Percentiles rank a stretch among this genome's conserved stretches.
phyloP scores from a whole-genome alignment of 2,797 vertebrate genomes.

The Muscicapa striata region DNA sequence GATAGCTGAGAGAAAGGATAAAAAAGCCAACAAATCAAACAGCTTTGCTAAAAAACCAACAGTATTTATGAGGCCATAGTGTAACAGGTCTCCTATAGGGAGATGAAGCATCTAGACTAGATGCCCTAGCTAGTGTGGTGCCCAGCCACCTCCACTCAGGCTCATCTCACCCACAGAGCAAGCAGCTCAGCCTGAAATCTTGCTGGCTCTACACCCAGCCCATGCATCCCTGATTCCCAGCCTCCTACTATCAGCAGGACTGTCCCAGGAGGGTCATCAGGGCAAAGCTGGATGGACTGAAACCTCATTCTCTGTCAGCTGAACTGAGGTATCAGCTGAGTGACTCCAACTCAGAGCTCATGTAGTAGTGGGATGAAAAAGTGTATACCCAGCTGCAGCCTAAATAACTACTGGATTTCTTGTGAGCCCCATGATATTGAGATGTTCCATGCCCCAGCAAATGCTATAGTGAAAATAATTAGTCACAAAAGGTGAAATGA shows the following conservation, averaged over 20 bases:
- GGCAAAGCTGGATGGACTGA: not conserved
- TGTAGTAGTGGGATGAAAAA: not conserved
- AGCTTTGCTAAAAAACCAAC: not conserved
- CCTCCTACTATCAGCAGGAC: not conserved
- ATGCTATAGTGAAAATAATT: not conserved
- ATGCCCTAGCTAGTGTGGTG: rapidly evolving
- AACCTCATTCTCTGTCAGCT: not conserved
- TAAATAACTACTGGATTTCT: not conserved
- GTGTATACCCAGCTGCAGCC: not conserved
- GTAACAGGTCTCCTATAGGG: not conserved
- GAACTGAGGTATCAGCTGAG: not conserved
- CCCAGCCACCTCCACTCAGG: not conserved
- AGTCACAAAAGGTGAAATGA: not conserved
- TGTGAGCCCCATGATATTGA: rapidly evolving
- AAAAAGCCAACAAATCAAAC: not conserved
- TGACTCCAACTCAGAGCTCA: not conserved
- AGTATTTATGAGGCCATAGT: not conserved
- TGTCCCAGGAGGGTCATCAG: not conserved
- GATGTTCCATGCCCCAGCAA: not conserved
- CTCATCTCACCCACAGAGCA: not conserved
- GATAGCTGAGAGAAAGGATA: not conserved
- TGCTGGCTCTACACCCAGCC: rapidly evolving
- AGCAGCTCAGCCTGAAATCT: not conserved
- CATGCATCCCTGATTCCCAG: rapidly evolving
- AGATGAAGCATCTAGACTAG: not conserved